phyloP scores from a whole-genome alignment of 2,113 vertebrate genomes.

The Tautogolabrus adspersus region DNA sequence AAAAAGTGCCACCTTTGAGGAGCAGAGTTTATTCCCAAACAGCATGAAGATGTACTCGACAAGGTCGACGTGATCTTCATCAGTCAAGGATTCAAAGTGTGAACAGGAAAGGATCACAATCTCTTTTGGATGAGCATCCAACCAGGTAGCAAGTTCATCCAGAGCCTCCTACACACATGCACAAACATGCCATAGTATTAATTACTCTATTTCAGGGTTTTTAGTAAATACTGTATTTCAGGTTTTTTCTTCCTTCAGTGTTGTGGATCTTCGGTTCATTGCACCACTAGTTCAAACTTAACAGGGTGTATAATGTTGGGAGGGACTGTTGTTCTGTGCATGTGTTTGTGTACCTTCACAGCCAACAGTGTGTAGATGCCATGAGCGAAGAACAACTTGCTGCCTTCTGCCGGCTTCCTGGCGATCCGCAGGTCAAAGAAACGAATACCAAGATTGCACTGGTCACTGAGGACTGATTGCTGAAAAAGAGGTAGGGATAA shows the following conservation, averaged over 20 bases:
- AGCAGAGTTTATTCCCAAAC: slow-evolving; percentile 78
- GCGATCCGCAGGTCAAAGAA: slow-evolving; percentile 92
- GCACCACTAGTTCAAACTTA: too few species aligned
- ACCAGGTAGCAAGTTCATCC: slow-evolving; percentile 73
- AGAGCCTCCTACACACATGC: slow-evolving; percentile 75
- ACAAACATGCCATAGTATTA: background rate
- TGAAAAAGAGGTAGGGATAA: slow-evolving; percentile 14
- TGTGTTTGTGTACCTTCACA: slow-evolving; percentile 84
- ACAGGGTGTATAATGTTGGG: background rate
- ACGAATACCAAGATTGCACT: slow-evolving; percentile 90
- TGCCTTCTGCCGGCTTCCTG: slow-evolving; percentile 73
- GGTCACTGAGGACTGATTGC: slow-evolving; percentile 71
- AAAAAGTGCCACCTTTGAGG: slow-evolving; percentile 49
- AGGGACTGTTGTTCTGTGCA: background rate
- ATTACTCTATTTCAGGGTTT: too few species aligned
- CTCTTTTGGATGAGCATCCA: slow-evolving; percentile 79
- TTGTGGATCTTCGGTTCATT: too few species aligned
- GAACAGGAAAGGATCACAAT: slow-evolving; percentile 79
- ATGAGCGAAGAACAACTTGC: slow-evolving; percentile 89
- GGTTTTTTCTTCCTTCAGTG: too few species aligned
- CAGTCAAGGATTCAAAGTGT: slow-evolving; percentile 72
- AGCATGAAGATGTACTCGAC: slow-evolving; percentile 72
- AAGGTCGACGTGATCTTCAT: slow-evolving; percentile 70
- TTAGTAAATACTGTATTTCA: too few species aligned
- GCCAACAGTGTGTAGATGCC: slow-evolving; percentile 87